Conservation (phyloP, 2,113 vertebrate genomes). For the Anthoscopus minutus region DNA sequence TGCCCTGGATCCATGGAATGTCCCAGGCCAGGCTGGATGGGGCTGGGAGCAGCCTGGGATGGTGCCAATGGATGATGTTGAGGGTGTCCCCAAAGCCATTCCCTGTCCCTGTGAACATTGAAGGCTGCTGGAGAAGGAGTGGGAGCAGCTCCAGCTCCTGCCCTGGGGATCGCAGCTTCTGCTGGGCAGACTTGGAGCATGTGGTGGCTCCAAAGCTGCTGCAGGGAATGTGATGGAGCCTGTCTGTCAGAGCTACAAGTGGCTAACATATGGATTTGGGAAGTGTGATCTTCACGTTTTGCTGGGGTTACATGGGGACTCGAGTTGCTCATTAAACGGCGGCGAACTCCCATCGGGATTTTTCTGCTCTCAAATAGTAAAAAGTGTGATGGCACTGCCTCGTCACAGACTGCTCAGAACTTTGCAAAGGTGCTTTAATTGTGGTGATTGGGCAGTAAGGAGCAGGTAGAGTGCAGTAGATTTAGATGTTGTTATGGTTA, state of each 20-base stretch:
- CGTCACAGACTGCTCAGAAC: background rate
- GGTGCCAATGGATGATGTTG: accelerated
- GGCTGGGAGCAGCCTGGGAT: accelerated
- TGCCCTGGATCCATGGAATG: background rate
- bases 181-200: background rate
- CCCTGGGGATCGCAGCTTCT: background rate
- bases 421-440: constrained; percentile 17
- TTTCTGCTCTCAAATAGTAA: background rate
- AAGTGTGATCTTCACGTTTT: background rate
- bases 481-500: background rate
- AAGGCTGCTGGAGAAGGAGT: accelerated
- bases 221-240: constrained; percentile 10
- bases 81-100: background rate
- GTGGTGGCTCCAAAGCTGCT: background rate
- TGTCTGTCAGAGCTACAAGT: constrained; percentile 34
- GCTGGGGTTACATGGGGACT: background rate
- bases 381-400: background rate
- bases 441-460: background rate
- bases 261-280: background rate
- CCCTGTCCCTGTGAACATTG: background rate
- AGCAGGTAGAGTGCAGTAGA: background rate
- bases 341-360: background rate
- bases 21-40: background rate
- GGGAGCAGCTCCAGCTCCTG: background rate
- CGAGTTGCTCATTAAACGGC: background rate